Percentiles rank a stretch among this genome's conserved stretches.
These are phyloP conservation scores for Dendrolimus pini DNA, from an alignment of 2,888 invertebrate genomes.

Conservation along the genomic window DNA sequence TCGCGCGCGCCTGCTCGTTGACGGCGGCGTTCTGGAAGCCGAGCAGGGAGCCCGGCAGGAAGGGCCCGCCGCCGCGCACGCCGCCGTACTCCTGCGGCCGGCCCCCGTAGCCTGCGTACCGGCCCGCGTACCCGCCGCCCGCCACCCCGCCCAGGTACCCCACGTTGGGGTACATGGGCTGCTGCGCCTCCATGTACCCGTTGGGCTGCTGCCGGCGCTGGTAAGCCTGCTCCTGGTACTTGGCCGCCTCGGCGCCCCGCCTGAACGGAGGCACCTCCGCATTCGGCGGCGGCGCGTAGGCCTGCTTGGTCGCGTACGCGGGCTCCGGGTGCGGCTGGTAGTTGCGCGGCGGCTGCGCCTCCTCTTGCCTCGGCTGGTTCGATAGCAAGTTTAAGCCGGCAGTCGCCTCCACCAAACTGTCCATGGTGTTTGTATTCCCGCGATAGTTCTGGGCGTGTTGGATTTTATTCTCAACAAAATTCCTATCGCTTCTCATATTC, in stretches of 20 bases:
- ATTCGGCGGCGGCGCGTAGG: conserved; percentile 35
- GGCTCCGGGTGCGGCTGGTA: conserved; percentile 39
- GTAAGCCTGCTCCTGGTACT: conserved; percentile 49
- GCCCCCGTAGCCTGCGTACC: conserved; percentile 42
- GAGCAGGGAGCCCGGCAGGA: conserved; percentile 58
- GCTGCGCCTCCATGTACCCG: conserved; percentile 49
- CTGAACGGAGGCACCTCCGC: conserved; percentile 46
- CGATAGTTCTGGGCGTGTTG: conserved; percentile 35
- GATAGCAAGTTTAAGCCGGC: conserved; percentile 45
- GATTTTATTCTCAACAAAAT: conserved; percentile 39
- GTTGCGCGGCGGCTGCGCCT: conserved; percentile 32
- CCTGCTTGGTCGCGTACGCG: conserved; percentile 35
- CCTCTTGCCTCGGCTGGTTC: conserved; percentile 35
- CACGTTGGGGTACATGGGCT: conserved; percentile 38
- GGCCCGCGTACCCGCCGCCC: conserved; percentile 26
- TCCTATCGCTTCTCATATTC: conserved; percentile 41
- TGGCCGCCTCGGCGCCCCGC: conserved; percentile 32
- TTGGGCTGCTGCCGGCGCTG: conserved; percentile 43
- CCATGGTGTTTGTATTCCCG: conserved; percentile 40
- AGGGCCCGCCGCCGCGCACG: conserved; percentile 47
- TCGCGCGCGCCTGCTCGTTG: conserved; percentile 69
- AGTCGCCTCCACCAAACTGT: conserved; percentile 51
- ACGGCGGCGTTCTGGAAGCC: conserved; percentile 72
- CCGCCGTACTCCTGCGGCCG: conserved; percentile 40
- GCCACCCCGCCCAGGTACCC: conserved; percentile 32